These are phyloP conservation scores for Euproctis similis DNA, from an alignment of 2,888 invertebrate genomes.

Conservation along the genomic window DNA sequence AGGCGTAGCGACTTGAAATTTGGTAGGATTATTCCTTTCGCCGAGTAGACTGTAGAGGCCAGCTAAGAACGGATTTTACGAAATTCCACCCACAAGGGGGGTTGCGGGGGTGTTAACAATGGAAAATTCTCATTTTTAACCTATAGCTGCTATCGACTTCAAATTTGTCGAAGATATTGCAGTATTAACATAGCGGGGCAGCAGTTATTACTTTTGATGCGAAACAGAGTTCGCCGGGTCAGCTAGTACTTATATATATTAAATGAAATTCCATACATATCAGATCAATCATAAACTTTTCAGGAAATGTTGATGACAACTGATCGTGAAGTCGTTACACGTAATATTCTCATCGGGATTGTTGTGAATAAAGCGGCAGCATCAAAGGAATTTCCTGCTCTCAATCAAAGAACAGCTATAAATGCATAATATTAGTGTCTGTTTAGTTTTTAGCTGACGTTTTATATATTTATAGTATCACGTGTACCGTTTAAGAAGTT, in stretches of 20 bases:
- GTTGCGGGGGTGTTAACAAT: too few species aligned
- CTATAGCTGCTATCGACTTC: too few species aligned
- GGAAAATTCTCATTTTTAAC: too few species aligned
- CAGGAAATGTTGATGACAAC: slow-evolving; percentile 22
- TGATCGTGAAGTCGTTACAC: slow-evolving; percentile 40
- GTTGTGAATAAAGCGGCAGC: slow-evolving; percentile 50
- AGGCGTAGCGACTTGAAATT: too few species aligned
- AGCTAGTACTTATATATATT: not conserved
- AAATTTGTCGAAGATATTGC: too few species aligned
- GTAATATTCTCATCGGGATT: slow-evolving; percentile 58
- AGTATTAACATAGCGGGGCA: too few species aligned
- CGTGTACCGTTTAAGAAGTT: too few species aligned
- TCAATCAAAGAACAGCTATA: slow-evolving; percentile 52
- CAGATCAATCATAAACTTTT: not conserved
- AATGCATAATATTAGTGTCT: slow-evolving; percentile 44
- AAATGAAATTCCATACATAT: not conserved
- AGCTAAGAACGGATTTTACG: too few species aligned
- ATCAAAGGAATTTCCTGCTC: slow-evolving; percentile 69
- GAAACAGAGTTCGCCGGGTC: slow-evolving; percentile 8
- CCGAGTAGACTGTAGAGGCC: too few species aligned
- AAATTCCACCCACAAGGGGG: too few species aligned
- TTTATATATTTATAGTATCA: slow-evolving; percentile 34
- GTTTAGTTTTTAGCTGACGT: slow-evolving; percentile 38
- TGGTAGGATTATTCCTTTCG: too few species aligned
- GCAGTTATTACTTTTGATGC: too few species aligned